Conservation (phyloP, 2,797 vertebrate genomes). For the Mus spretus region DNA sequence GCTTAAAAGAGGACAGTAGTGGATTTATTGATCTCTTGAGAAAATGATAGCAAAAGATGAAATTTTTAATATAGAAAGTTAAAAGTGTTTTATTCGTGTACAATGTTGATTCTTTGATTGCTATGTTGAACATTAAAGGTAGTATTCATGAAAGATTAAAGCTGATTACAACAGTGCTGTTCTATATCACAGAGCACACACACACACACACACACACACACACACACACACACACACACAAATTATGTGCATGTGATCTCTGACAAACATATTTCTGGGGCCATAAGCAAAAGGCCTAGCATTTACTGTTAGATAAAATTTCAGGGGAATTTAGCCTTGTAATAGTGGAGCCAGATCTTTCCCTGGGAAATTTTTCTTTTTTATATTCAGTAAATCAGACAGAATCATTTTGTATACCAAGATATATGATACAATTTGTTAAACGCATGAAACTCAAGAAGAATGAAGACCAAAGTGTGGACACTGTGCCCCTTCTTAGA, state of each 20-base stretch:
- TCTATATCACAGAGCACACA: slow-evolving; percentile 26
- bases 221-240: slow-evolving; percentile 63
- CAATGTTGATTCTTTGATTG: background rate
- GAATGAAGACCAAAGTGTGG: too few species aligned
- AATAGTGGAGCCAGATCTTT: slow-evolving; percentile 65
- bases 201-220: too few species aligned
- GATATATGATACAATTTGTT: too few species aligned
- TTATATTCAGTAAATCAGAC: slow-evolving; percentile 68
- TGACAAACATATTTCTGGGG: slow-evolving; percentile 71
- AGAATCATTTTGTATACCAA: background rate
- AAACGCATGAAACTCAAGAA: too few species aligned
- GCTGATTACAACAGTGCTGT: slow-evolving; percentile 73
- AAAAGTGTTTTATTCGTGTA: background rate
- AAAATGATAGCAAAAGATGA: background rate
- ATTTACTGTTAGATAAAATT: slow-evolving; percentile 77
- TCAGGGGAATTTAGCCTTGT: slow-evolving; percentile 74
- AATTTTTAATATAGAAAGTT: background rate
- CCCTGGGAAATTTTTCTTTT: slow-evolving; percentile 74
- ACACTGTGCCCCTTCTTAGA: too few species aligned
- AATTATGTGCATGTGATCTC: background rate
- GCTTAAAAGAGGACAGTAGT: background rate
- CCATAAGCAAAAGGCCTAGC: slow-evolving; percentile 81
- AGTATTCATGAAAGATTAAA: slow-evolving; percentile 55
- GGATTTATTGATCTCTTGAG: background rate
- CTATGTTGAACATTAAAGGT: background rate